phyloP scores from a whole-genome alignment of 2,797 vertebrate species.

The Coendou prehensilis region DNA sequence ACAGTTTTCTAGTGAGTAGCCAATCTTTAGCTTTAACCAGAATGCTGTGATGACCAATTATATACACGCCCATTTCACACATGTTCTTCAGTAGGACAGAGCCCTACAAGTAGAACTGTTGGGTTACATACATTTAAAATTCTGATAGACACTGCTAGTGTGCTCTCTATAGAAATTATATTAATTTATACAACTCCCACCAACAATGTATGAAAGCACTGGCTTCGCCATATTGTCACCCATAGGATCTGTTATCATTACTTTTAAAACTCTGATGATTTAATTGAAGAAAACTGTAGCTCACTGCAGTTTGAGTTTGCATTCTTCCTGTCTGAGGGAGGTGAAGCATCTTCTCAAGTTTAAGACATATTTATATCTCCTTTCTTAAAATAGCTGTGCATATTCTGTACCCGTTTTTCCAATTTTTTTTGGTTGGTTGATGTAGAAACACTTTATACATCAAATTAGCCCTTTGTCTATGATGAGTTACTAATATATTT shows the following conservation, averaged over 20 bases:
- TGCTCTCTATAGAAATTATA: not conserved
- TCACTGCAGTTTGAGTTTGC: not conserved
- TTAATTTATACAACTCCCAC: constrained; percentile 1
- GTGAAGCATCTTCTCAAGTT: not conserved
- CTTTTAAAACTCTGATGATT: constrained; percentile 15
- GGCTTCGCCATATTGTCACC: not conserved
- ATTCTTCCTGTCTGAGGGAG: not conserved
- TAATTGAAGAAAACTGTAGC: not conserved
- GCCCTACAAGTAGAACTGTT: not conserved
- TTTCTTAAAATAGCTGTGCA: not conserved
- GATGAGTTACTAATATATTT: not conserved
- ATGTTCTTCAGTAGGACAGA: not conserved
- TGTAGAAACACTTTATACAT: not conserved
- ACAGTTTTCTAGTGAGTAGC: not conserved
- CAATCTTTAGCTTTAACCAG: not conserved
- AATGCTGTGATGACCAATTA: not conserved
- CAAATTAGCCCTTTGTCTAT: not conserved
- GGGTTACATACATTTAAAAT: not conserved
- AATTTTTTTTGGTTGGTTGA: not conserved
- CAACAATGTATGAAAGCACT: not conserved
- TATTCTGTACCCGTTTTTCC: not conserved
- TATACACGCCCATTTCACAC: not conserved
- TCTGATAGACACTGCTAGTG: not conserved
- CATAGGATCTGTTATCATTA: not conserved
- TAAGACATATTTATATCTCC: not conserved